These are phyloP conservation scores for Steromphala cineraria DNA, from an alignment of 2,888 invertebrate genomes.

Conservation along the genomic window DNA sequence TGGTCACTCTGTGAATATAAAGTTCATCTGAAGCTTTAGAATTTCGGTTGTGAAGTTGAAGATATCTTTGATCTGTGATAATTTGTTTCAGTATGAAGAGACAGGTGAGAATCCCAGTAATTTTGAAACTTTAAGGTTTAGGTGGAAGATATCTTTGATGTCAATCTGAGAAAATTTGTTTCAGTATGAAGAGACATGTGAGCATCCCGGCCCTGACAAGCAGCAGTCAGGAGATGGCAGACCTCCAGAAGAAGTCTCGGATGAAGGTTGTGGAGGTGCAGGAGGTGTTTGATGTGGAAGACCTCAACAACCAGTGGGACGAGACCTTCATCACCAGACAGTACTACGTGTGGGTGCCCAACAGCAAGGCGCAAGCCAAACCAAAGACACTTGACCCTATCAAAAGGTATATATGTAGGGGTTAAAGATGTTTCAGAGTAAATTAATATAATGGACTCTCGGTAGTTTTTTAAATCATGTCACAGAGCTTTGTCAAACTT, in stretches of 20 bases:
- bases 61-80: background rate
- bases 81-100: background rate
- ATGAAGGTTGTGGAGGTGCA: constrained; percentile 59
- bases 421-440: too few relatives aligned
- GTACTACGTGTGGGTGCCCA: constrained; percentile 70
- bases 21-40: too few relatives aligned
- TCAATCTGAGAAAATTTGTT: background rate
- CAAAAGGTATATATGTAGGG: background rate
- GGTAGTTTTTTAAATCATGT: too few relatives aligned
- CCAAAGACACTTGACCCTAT: constrained; percentile 12
- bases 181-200: constrained; percentile 12
- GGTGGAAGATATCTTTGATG: background rate
- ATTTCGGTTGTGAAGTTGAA: background rate
- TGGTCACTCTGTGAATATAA: too few relatives aligned
- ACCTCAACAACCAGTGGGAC: constrained; percentile 66
- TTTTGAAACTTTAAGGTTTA: too few relatives aligned
- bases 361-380: constrained; percentile 38
- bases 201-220: background rate
- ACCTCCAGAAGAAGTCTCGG: background rate
- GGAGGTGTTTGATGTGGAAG: constrained; percentile 68
- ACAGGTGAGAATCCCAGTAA: background rate
- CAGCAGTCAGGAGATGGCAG: background rate
- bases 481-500: too few relatives aligned
- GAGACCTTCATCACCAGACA: constrained; percentile 65
- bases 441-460: too few relatives aligned